These are phyloP conservation scores for Corvus moneduloides DNA, from an alignment of 2,113 vertebrate species.

Conservation along the genomic window DNA sequence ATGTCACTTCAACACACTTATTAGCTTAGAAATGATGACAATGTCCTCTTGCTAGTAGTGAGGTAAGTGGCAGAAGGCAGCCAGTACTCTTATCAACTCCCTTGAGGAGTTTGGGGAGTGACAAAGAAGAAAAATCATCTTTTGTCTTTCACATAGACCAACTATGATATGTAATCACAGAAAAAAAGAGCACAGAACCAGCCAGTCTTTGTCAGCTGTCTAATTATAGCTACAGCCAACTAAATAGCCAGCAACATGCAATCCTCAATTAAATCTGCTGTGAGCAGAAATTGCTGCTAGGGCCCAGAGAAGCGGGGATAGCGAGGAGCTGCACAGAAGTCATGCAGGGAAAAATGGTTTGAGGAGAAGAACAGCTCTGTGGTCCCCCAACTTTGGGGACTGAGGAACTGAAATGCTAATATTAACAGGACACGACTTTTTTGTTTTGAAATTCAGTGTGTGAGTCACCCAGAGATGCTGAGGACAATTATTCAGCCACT, in stretches of 20 bases:
- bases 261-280: neutral
- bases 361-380: neutral
- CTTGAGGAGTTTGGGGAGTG: slow-evolving; percentile 14
- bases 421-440: neutral
- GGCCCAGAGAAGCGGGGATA: neutral
- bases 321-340: neutral
- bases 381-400: neutral
- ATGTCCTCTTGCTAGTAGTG: slow-evolving; percentile 13
- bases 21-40: slow-evolving; percentile 1
- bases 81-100: slow-evolving; percentile 39
- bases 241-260: slow-evolving; percentile 7
- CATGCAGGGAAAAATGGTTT: neutral
- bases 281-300: neutral
- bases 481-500: neutral
- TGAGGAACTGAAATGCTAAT: neutral
- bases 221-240: slow-evolving; percentile 46
- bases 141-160: slow-evolving; percentile 7
- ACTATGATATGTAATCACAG: slow-evolving; percentile 25
- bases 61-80: slow-evolving; percentile 56
- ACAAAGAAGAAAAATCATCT: slow-evolving; percentile 51
- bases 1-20: slow-evolving; percentile 4
- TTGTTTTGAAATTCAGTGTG: neutral
- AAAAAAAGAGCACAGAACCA: neutral
- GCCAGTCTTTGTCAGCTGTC: slow-evolving; percentile 26
- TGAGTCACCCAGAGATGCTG: neutral